phyloP scores from a whole-genome alignment of 1,140 invertebrate species.

The Eubasilissa regina region DNA sequence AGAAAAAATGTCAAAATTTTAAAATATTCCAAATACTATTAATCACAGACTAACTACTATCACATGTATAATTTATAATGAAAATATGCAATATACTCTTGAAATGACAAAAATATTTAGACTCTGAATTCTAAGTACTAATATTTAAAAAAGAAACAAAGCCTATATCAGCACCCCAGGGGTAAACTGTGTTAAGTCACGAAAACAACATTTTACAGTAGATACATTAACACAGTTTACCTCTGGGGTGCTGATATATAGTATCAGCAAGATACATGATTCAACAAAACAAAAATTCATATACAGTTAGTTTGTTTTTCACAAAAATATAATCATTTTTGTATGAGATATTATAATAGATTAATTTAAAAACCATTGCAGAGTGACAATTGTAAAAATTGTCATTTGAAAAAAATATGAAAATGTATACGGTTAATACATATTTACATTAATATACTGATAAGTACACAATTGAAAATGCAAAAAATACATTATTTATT shows the following conservation, averaged over 20 bases:
- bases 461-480: not conserved
- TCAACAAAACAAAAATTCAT: not conserved
- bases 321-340: no score
- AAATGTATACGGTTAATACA: not conserved
- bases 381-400: no score
- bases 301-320: no score
- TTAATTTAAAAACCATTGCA: no score
- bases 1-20: not conserved
- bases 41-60: slow-evolving; percentile 42
- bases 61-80: slow-evolving; percentile 41
- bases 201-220: no score
- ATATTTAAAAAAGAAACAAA: slow-evolving; percentile 14
- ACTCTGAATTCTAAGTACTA: slow-evolving; percentile 16
- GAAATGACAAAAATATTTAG: slow-evolving; percentile 24
- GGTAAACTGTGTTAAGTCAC: no score
- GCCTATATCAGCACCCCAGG: no score
- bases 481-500: not conserved
- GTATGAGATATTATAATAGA: no score
- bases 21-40: slow-evolving; percentile 26
- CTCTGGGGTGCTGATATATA: no score
- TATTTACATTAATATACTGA: slow-evolving; percentile 16
- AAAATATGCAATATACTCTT: slow-evolving; percentile 21
- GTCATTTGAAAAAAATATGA: no score
- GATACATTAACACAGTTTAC: no score
- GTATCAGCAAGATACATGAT: not conserved